Percentiles rank a stretch among this genome's conserved stretches.
phyloP scores from a whole-genome alignment of 2,113 vertebrate species.

The Lagenorhynchus albirostris region DNA sequence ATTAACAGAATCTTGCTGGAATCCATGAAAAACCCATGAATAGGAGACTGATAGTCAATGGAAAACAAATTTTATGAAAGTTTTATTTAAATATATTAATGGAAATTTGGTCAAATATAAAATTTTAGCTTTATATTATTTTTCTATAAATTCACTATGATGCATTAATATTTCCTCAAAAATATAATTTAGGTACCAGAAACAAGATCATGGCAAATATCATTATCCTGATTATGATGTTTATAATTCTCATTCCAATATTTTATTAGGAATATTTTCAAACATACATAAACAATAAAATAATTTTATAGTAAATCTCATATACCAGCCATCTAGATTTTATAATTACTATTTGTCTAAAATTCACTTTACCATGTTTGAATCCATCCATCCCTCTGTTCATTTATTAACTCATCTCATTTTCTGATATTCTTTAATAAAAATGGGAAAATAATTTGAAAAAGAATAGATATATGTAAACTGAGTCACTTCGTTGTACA shows the following conservation, averaged over 20 bases:
- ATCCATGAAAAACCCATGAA: background rate
- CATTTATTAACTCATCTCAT: background rate
- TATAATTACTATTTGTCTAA: background rate
- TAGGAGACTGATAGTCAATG: background rate
- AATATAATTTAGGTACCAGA: background rate
- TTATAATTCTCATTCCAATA: background rate
- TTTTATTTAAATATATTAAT: conserved; percentile 11
- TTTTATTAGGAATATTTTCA: background rate
- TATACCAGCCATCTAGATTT: background rate
- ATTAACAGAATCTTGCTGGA: background rate
- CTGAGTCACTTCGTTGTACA: no score
- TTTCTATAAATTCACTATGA: background rate
- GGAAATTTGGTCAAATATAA: background rate
- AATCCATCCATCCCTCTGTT: background rate
- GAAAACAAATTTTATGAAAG: background rate
- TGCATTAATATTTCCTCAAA: background rate
- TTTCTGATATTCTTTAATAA: background rate
- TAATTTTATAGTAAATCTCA: background rate
- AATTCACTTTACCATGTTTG: background rate
- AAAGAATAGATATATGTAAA: no score
- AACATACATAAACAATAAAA: background rate
- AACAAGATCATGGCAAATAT: background rate
- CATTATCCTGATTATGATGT: background rate
- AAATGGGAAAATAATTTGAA: no score
- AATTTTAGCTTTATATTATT: background rate